Conservation (phyloP, 2,888 invertebrate genomes). For the Orthosia gracilis region DNA sequence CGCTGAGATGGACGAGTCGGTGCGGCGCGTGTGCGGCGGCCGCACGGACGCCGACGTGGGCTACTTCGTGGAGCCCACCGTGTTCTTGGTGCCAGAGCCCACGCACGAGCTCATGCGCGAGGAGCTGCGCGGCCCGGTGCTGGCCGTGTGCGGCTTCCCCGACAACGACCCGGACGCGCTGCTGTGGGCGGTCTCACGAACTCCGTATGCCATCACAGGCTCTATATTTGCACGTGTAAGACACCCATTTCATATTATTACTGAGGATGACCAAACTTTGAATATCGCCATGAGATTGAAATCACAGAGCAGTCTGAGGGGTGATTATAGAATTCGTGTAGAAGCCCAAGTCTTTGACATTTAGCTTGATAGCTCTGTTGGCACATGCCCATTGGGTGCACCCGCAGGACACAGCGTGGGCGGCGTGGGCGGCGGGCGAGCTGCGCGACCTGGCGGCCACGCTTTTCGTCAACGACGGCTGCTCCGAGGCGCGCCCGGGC, state of each 20-base stretch:
- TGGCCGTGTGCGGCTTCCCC: conserved; percentile 95
- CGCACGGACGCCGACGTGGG: conserved; percentile 94
- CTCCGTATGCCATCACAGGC: conserved; percentile 95
- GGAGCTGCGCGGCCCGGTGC: conserved; percentile 98
- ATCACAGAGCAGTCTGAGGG: neutral
- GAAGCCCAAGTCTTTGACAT: neutral
- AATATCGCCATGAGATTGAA: neutral
- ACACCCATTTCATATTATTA: conserved; percentile 80
- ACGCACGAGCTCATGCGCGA: conserved; percentile 95
- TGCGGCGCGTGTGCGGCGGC: conserved; percentile 94
- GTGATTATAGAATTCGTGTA: neutral
- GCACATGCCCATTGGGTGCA: neutral
- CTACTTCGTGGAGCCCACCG: conserved; percentile 97
- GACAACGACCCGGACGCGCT: conserved; percentile 91
- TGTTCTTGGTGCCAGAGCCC: conserved; percentile 95
- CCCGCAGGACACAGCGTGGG: conserved; percentile 90
- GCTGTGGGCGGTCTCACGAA: conserved; percentile 93
- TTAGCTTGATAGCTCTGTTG: neutral
- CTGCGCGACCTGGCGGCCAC: conserved; percentile 94
- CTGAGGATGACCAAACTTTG: neutral
- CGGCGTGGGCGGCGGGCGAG: conserved; percentile 94
- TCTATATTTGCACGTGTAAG: conserved; percentile 93
- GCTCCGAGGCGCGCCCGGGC: conserved; percentile 98
- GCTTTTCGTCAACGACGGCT: conserved; percentile 98
- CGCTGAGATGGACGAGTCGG: conserved; percentile 27